These are phyloP conservation scores for Medauroidea extradentata DNA, from an alignment of 1,140 invertebrate species.

Conservation along the genomic window DNA sequence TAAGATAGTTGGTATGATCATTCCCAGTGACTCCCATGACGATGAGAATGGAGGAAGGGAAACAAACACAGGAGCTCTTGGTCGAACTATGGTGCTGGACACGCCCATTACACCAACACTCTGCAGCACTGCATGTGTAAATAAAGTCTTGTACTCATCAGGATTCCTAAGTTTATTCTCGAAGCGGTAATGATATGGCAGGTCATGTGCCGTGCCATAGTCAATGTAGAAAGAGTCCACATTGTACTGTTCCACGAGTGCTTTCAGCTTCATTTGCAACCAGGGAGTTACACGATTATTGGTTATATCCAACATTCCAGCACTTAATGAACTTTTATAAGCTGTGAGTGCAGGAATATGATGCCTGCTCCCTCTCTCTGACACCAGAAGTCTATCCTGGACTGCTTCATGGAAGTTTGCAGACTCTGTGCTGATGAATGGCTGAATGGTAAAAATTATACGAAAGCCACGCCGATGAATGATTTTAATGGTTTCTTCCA, in stretches of 20 bases:
- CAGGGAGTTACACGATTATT: constrained; percentile 74
- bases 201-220: constrained; percentile 78
- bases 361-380: constrained; percentile 64
- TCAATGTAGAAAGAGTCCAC: constrained; percentile 90
- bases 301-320: constrained; percentile 78
- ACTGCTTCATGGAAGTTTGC: constrained; percentile 73
- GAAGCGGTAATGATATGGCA: constrained; percentile 77
- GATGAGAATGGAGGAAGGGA: constrained; percentile 81
- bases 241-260: constrained; percentile 64
- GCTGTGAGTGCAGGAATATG: constrained; percentile 69
- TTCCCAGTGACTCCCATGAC: constrained; percentile 81
- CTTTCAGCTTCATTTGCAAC: constrained; percentile 64
- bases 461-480: constrained; percentile 78
- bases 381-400: constrained; percentile 61
- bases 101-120: constrained; percentile 71
- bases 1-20: constrained; percentile 79
- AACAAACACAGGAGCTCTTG: constrained; percentile 80
- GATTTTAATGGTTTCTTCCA: constrained; percentile 73
- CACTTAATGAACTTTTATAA: constrained; percentile 71
- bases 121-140: constrained; percentile 45
- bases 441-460: constrained; percentile 77
- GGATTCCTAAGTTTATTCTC: constrained; percentile 67
- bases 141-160: constrained; percentile 73
- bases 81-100: constrained; percentile 73
- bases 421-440: constrained; percentile 82